Percentiles rank a stretch among this genome's conserved stretches.
Evolutionary conservation across 1,140 invertebrate genomes (phyloP).

Genomic region (Asobara japonica): DNA sequence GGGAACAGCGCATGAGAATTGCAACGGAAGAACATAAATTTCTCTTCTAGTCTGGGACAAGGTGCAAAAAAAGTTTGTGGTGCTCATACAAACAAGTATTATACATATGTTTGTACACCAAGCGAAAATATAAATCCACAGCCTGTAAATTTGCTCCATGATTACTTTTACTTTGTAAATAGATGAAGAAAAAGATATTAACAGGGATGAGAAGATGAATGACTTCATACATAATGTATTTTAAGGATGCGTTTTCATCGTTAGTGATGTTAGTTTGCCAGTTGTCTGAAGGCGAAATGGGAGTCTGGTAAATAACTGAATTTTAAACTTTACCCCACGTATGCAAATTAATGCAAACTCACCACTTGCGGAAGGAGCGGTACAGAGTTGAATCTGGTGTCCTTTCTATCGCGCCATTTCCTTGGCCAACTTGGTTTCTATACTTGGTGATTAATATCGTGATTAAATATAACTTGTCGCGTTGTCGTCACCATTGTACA

Average conservation of each 20-base stretch:
- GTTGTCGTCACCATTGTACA: no score
- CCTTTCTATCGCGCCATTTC: neutral
- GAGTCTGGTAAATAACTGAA: neutral
- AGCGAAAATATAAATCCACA: neutral
- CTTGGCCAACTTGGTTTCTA: neutral
- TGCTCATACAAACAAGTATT: neutral
- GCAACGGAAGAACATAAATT: no score
- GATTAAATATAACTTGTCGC: no score
- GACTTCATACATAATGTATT: neutral
- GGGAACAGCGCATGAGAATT: no score
- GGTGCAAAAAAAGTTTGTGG: neutral
- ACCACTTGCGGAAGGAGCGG: neutral
- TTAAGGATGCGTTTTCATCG: neutral
- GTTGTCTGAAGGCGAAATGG: neutral
- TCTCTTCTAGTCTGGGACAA: neutral
- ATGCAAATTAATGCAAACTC: constrained; percentile 35
- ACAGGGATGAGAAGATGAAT: no score
- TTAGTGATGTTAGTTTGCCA: neutral
- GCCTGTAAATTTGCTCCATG: neutral
- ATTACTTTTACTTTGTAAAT: neutral
- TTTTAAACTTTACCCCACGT: neutral
- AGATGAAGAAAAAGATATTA: no score
- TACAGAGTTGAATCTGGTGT: no score
- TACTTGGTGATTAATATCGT: no score
- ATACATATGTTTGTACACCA: neutral